Base-by-base conservation (phyloP, 2,888 invertebrate genomes). In the Scaptomyza cyrtandrae region DNA sequence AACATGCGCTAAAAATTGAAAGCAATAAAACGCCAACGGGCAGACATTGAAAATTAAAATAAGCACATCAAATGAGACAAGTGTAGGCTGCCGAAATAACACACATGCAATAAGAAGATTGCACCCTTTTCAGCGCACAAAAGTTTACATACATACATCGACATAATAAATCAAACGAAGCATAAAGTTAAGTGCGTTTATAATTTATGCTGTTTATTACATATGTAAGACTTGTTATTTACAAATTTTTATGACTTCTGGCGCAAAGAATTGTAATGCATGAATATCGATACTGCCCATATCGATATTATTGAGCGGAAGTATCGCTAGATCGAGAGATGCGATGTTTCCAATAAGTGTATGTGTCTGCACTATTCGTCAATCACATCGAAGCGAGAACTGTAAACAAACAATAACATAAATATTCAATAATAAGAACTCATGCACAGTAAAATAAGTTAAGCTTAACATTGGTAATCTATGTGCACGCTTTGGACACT, bases 31-130 rank as follows among this genome's bases (percentile, higher is more conserved):
- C 50, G 70, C 54, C 66, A 71, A 41, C 57, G 49, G 65, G 58
- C 77, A 57, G 76, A 81, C 86, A 85, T 66, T 80, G 80, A 79
- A 86, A 86, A 84, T 84, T 86, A 81, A 84, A 84, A 84, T 84
- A 84, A 84, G 77, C 81, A 86, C 79, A 84, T 84, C 75, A 86
- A 84, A 35, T 44, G 48, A 52, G 58, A 65, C 80, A 86, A 80
- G 86, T 77, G 60, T 71, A 65, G 64, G 71, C 64, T 60, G 63
- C 66, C 70, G 60, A 78, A 73, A 67, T 59, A 52, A 37, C 27
- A 54, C 69, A 66, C 72, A 56, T 45, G 37, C 29, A 27, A 11
- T 6, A 13, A 13, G 9, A 27, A 14, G n/a, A 27, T 11, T 39
- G 11, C 37, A 39, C 27, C 37, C 24, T 37, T 52, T n/a, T 11